Evolutionary conservation across 2,888 invertebrate species (phyloP).

Genomic region (Philaethria dido): DNA sequence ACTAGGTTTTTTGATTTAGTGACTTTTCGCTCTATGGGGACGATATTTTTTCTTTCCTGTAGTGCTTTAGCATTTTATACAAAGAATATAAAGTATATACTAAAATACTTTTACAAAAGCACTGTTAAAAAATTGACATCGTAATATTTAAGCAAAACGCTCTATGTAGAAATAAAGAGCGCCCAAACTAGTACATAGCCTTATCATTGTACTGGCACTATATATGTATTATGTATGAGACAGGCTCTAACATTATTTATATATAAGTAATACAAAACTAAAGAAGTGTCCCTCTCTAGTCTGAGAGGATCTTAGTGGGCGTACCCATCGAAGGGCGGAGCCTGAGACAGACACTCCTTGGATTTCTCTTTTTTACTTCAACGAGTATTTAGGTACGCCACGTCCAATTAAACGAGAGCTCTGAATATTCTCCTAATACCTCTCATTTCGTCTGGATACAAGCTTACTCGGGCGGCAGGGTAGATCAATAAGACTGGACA

Average conservation of each 20-base stretch:
- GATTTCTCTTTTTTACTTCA: slow-evolving; percentile 80
- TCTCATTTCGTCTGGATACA: slow-evolving; percentile 39
- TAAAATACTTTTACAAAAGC: too few species aligned
- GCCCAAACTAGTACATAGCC: slow-evolving; percentile 28
- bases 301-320: slow-evolving; percentile 71
- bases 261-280: slow-evolving; percentile 59
- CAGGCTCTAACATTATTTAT: slow-evolving; percentile 55
- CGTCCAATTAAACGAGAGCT: slow-evolving; percentile 66
- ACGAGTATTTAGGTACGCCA: slow-evolving; percentile 71
- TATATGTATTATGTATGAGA: slow-evolving; percentile 35
- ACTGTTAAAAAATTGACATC: too few species aligned
- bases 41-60: too few species aligned
- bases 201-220: background rate
- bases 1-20: too few species aligned
- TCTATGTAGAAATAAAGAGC: background rate
- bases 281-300: slow-evolving; percentile 74
- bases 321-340: slow-evolving; percentile 73
- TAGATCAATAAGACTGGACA: slow-evolving; percentile 58
- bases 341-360: slow-evolving; percentile 79
- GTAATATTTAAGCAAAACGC: background rate
- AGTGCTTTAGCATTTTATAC: too few species aligned
- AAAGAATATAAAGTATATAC: too few species aligned
- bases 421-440: slow-evolving; percentile 52
- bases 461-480: slow-evolving; percentile 43
- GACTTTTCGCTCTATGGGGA: too few species aligned